phyloP scores from a whole-genome alignment of 2,888 invertebrate genomes.

The Hydroisotoma schaefferi region DNA sequence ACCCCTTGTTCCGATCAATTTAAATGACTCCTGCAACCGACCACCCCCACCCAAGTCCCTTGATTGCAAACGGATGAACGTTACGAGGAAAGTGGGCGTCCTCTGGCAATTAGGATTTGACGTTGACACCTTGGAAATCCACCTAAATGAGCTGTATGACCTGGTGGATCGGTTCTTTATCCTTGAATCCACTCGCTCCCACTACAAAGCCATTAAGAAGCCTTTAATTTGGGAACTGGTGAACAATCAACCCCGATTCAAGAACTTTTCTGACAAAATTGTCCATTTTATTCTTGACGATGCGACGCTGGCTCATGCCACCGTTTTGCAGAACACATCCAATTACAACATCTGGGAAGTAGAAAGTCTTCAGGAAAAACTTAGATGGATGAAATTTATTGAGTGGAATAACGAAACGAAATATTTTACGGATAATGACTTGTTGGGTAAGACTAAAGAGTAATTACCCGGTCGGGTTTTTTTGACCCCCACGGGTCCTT shows the following conservation, averaged over 20 bases:
- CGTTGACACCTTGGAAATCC: slow-evolving; percentile 29
- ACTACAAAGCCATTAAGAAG: slow-evolving; percentile 8
- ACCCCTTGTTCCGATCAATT: neutral
- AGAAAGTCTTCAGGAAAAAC: slow-evolving; percentile 13
- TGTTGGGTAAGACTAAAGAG: too few species aligned
- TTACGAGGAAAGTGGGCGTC: slow-evolving; percentile 14
- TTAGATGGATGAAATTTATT: slow-evolving; percentile 17
- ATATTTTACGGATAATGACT: slow-evolving; percentile 8
- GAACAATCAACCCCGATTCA: slow-evolving; percentile 18
- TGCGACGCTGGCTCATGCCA: neutral
- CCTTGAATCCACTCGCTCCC: slow-evolving; percentile 17
- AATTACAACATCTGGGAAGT: neutral
- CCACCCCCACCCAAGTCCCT: neutral
- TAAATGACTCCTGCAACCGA: neutral
- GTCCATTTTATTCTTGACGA: slow-evolving; percentile 33
- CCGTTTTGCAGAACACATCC: neutral
- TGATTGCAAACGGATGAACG: neutral
- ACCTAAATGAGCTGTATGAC: slow-evolving; percentile 30
- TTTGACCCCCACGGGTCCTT: too few species aligned
- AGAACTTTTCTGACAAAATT: slow-evolving; percentile 21
- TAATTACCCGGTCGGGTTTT: too few species aligned
- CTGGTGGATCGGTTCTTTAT: slow-evolving; percentile 33
- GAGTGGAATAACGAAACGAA: slow-evolving; percentile 15
- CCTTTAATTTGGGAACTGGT: slow-evolving; percentile 33
- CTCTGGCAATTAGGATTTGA: slow-evolving; percentile 31